Evolutionary conservation across 2,888 invertebrate species (phyloP), one percentile per base, ranked within the genome.

Genomic region (Spilarctia lutea): DNA sequence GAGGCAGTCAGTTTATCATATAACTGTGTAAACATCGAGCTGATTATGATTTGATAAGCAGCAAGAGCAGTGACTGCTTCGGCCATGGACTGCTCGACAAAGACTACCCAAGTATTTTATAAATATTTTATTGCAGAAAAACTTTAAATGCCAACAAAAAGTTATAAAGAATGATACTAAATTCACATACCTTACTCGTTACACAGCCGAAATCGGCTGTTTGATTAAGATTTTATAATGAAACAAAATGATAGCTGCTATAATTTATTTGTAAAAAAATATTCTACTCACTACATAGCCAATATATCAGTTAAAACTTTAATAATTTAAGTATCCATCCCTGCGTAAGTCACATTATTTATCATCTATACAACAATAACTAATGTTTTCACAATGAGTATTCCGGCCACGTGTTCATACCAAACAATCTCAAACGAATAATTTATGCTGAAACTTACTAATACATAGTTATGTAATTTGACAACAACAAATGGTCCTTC

Each of bases 231-330:
- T 7, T 60, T 35, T 4, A 27, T 63, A 82, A 75, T 80, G 85
- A 88, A 91, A 90, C 83, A 79, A 79, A 82, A 82, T 77, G 78
- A 72, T 96, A 96, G 96, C 96, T 96, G 96, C 96, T 96, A 96
- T 95, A 94, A 94, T 96, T 97, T 97, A 96, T 96, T 96, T 96
- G 96, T 97, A 97, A 97, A 97, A 97, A 97, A 97, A 97, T 97
- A 97, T 96, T 96, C 96, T 97, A 96, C 96, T 95, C 95, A 96
- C 96, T 96, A 96, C 96, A 96, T 96, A 97, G 96, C 96, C 96
- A 96, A 96, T 96, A 96, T 96, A 95, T 95, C 96, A 95, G 95
- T 96, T 96, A 95, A 94, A 94, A 94, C 94, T 96, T 95, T 94
- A 95, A 96, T 96, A 96, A 96, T 95, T 96, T 96, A 96, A 96